A percentile compares a stretch with the other conserved stretches of the same genome.
phyloP scores from a whole-genome alignment of 2,888 invertebrate genomes.

The Chaitophorus viminalis region DNA sequence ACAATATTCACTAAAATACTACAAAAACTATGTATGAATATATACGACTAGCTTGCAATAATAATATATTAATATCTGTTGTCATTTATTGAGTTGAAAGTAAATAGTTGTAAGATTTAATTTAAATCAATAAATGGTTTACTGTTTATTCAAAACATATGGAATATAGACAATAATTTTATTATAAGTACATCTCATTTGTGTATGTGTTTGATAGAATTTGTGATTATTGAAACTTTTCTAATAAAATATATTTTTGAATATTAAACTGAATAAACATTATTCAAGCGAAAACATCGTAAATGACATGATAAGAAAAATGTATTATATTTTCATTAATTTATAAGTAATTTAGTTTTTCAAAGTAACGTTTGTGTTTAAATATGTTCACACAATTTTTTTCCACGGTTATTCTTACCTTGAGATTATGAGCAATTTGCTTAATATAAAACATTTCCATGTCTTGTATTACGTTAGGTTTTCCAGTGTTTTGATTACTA shows the following conservation, averaged over 20 bases:
- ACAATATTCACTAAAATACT: too few relatives aligned
- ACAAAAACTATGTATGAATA: too few relatives aligned
- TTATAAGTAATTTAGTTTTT: background rate
- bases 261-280: background rate
- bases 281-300: background rate
- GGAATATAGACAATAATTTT: background rate
- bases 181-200: background rate
- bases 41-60: too few relatives aligned
- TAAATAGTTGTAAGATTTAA: background rate
- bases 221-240: background rate
- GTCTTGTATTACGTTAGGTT: slow-evolving; percentile 70
- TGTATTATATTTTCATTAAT: background rate
- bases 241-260: background rate
- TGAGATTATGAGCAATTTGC: slow-evolving; percentile 71
- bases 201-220: background rate
- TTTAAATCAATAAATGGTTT: background rate
- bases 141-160: background rate
- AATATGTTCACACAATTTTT: background rate
- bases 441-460: slow-evolving; percentile 71
- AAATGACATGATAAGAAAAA: background rate
- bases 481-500: slow-evolving; percentile 65
- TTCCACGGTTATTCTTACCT: slow-evolving; percentile 67
- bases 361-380: background rate
- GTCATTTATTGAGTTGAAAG: too few relatives aligned
- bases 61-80: too few relatives aligned